These are phyloP conservation scores for Brenthis ino DNA, from an alignment of 2,888 invertebrate genomes.

Conservation along the genomic window DNA sequence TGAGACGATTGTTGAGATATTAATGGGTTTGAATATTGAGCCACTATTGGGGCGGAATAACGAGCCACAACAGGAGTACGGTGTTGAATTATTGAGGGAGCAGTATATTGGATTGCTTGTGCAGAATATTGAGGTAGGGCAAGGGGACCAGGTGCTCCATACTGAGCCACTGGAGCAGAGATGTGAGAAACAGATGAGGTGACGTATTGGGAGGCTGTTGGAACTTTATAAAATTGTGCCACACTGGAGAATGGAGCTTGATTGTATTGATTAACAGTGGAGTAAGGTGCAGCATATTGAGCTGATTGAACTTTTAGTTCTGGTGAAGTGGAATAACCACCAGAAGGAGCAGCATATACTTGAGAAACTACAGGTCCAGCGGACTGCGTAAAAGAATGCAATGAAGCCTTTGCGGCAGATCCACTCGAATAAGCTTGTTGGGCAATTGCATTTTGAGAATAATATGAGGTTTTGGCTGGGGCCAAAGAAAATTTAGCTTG, in stretches of 20 bases:
- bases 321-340: conserved; percentile 66
- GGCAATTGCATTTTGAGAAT: conserved; percentile 62
- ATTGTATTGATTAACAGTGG: conserved; percentile 44
- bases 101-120: conserved; percentile 44
- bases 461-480: conserved; percentile 61
- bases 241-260: conserved; percentile 40
- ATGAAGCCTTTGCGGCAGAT: conserved; percentile 70
- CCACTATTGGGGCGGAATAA: conserved; percentile 44
- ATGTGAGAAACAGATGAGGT: conserved; percentile 45
- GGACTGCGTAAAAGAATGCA: conserved; percentile 64
- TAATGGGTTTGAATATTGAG: conserved; percentile 40
- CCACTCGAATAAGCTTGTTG: conserved; percentile 58
- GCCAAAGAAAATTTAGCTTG: conserved; percentile 64
- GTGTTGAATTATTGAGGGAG: conserved; percentile 46
- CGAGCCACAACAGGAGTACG: conserved; percentile 41
- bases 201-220: conserved; percentile 41
- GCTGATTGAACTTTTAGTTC: conserved; percentile 57
- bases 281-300: conserved; percentile 34
- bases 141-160: conserved; percentile 27
- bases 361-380: conserved; percentile 75
- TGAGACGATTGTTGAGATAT: too few species aligned
- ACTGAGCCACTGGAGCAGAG: conserved; percentile 45
- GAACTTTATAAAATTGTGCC: conserved; percentile 44
- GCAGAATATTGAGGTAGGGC: conserved; percentile 32
- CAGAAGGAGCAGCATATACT: conserved; percentile 66